Base-by-base conservation (phyloP, 2,888 invertebrate species). In the Hypolimnas misippus region DNA sequence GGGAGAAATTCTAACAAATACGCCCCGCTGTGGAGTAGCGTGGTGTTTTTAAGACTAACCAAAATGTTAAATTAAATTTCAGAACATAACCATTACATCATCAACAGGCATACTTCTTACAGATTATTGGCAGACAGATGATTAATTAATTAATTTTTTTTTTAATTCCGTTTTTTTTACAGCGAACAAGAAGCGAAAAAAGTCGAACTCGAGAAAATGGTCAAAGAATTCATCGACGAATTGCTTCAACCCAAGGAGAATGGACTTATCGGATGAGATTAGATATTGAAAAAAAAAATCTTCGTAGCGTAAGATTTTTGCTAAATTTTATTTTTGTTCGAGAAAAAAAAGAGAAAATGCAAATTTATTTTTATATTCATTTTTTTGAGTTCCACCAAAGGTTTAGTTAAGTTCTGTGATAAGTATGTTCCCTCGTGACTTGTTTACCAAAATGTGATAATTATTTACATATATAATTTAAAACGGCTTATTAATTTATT, bases 241-340 rank as follows among this genome's bases (percentile, higher is more conserved):
- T 95, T 98, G 72, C 92, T 98, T 56, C 94, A 97, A 79, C 98
- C 98, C 0, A 89, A 93, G 69, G 83, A 93, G 71, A 95, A 97
- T 81, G 89, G 87, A 1, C 74, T 90, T 1, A 70, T 83, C 17
- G 78, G 76, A 1, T 82, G 72, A 70, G 40, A 14, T 31, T 49
- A 12, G 1, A 3, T 7, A 2, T 8, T 0, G 3, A 46, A 21
- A n/a, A 46, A 21, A n/a, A 5, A 44, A 12, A 44, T 44, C 12
- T 10, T 44, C 2, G 1, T 1, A 12, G 6, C 40, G 40, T 14
- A 10, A 19, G 1, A 19, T 19, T 21, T n/a, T 10, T 46, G 12
- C 3, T 1, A 46, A 21, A 12, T 1, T 5, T 46, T 10, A 1
- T 21, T 46, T 19, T 21, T 12, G 3, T 12, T 19, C 10, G 3